Evolutionary conservation across 2,113 vertebrate species (phyloP), one percentile per base, ranked within the genome.

Genomic region (Callionymus lyra): DNA sequence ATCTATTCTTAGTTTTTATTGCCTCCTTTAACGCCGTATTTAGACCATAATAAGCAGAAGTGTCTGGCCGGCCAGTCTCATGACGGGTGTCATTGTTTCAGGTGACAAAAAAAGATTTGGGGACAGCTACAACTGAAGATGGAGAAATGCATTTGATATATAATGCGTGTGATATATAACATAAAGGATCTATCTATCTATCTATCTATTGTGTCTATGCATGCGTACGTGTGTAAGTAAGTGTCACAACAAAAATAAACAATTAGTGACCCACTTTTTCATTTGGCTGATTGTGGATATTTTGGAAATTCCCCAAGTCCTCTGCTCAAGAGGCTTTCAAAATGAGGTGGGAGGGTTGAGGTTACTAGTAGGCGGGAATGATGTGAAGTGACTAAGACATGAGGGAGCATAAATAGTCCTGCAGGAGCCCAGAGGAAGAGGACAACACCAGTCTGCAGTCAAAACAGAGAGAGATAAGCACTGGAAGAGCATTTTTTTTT

Each of bases 311-410:
- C 76, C 81, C 80, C 15, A 14, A 6, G 13, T 36, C 14, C 19
- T 41, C 34, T 60, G 8, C 64, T 34, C 44, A n/a, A n/a, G n/a
- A n/a, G 13, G 15, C 60, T 53, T 57, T 36, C 45, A 62, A 27
- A 52, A 39, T 12, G 49, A 21, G 46, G 63, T 57, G 66, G 72
- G 74, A 71, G 79, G 63, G 41, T 34, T 77, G 70, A 68, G 59
- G 68, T 69, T 56, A 16, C 49, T 21, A 41, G 69, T 44, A 50
- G 68, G 69, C 14, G 56, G 72, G 59, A 44, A 27, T 16, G 16
- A 59, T 59, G 48, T 53, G 6, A 56, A 47, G 72, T 82, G 80
- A 84, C 74, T 84, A 82, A 79, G 66, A 54, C 37, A 11, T 53
- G 43, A 12, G 9, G 2, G 19, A 48, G 59, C 44, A 75, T 84